Evolutionary conservation across 2,113 vertebrate species (phyloP), one percentile per base, ranked within the genome.

Genomic region (Circaetus gallicus): DNA sequence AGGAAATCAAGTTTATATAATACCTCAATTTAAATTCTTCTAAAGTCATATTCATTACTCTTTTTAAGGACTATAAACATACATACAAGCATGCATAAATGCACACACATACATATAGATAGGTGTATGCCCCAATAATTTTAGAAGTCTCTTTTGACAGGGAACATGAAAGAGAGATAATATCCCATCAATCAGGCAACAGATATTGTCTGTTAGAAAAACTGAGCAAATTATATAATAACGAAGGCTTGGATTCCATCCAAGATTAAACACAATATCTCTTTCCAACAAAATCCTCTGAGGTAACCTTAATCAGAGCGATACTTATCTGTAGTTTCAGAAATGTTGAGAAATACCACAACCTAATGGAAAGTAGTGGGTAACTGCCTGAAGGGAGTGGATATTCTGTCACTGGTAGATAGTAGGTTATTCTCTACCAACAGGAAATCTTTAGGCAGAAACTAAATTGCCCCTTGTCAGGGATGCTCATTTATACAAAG

Each of bases 401-500:
- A 38, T 92, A 67, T 91, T 91, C 84, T 85, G 66, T 93, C 73
- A 91, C 53, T 70, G 25, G 83, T 43, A 89, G 58, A 77, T 77
- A n/a, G 58, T 74, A 85, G 82, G 81, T 73, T 95, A 52, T 94
- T 93, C 82, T 80, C 81, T 85, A 88, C 45, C 73, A 93, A 91
- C 29, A 70, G 45, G 42, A 95, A 95, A 96, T 95, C 95, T 94
- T 96, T 92, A 96, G 73, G 49, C 70, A 90, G 86, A 73, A 87
- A 50, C 49, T 77, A 76, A 97, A 95, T 95, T 80, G 70, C 50
- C 21, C 17, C 84, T 91, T 93, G 84, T 89, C 93, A 94, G 79
- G 62, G 70, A 70, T 90, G 18, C 42, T 96, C 91, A 95, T 97
- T 95, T 95, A 70, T 97, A 95, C 85, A 65, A 95, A 94, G 84